phyloP scores from a whole-genome alignment of 1,140 invertebrate genomes.

The Lutraria rhynchaena region DNA sequence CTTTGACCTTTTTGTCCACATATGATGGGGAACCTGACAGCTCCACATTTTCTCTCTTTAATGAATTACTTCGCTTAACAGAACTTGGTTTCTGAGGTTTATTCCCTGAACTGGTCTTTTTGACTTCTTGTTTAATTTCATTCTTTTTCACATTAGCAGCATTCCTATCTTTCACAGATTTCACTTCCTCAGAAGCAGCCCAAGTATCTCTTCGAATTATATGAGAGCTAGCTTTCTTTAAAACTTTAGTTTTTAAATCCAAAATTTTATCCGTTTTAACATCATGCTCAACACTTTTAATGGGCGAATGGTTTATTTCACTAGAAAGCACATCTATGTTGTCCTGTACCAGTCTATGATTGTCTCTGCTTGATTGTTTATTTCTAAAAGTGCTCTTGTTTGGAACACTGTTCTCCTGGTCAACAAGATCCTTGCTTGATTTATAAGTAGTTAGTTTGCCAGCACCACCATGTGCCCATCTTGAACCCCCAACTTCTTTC shows the following conservation, averaged over 20 bases:
- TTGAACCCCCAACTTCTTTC: constrained; percentile 74
- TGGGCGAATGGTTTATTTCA: neutral
- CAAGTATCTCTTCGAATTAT: constrained; percentile 61
- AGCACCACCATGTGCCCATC: constrained; percentile 73
- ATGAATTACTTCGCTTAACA: constrained; percentile 21
- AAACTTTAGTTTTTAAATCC: constrained; percentile 69
- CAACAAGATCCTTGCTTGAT: constrained; percentile 82
- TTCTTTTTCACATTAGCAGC: neutral
- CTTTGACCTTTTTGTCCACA: constrained; percentile 1
- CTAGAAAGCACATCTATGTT: neutral
- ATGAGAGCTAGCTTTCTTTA: constrained; percentile 68
- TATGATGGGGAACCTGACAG: neutral
- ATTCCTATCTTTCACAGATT: neutral
- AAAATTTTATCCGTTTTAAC: constrained; percentile 33
- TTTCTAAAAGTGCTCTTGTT: neutral
- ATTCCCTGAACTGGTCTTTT: neutral
- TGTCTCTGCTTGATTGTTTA: neutral
- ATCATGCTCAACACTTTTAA: neutral
- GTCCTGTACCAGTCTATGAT: neutral
- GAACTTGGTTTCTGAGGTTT: constrained; percentile 8
- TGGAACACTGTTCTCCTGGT: constrained; percentile 22
- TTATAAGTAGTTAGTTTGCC: constrained; percentile 72
- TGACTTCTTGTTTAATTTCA: neutral
- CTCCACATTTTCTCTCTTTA: constrained; percentile 16
- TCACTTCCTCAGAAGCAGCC: neutral